phyloP scores from a whole-genome alignment of 2,888 invertebrate species.

The Axea sp. region DNA sequence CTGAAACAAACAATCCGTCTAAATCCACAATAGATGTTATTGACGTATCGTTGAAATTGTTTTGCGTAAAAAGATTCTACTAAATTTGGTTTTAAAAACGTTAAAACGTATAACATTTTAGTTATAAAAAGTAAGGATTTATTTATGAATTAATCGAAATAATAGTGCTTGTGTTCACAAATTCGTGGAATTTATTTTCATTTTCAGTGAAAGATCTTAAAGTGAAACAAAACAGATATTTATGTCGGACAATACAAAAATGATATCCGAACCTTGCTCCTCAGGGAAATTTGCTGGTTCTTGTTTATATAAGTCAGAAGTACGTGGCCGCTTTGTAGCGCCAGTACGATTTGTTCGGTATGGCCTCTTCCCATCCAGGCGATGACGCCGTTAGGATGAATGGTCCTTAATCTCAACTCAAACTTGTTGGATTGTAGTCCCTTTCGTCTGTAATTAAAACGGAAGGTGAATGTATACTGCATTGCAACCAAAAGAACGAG shows the following conservation, averaged over 20 bases:
- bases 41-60: too few species aligned
- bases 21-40: background rate
- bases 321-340: constrained; percentile 75
- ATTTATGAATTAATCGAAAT: too few species aligned
- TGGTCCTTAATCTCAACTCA: constrained; percentile 75
- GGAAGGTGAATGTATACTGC: constrained; percentile 22
- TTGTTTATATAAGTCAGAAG: constrained; percentile 75
- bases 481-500: constrained; percentile 31
- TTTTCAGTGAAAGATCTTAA: constrained; percentile 6
- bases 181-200: too few species aligned
- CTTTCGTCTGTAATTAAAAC: constrained; percentile 71
- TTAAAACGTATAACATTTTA: too few species aligned
- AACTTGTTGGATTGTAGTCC: constrained; percentile 78
- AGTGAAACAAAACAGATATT: constrained; percentile 18
- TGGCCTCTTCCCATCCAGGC: constrained; percentile 78
- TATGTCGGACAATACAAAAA: constrained; percentile 22
- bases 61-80: too few species aligned
- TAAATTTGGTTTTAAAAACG: too few species aligned
- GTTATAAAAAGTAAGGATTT: too few species aligned
- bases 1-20: constrained; percentile 63
- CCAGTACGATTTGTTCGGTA: constrained; percentile 73
- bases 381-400: constrained; percentile 75
- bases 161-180: too few species aligned
- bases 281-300: constrained; percentile 73
- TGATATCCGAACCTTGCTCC: constrained; percentile 71